Evolutionary conservation across 2,888 invertebrate genomes (phyloP).

Genomic region (Tenthredo livida): DNA sequence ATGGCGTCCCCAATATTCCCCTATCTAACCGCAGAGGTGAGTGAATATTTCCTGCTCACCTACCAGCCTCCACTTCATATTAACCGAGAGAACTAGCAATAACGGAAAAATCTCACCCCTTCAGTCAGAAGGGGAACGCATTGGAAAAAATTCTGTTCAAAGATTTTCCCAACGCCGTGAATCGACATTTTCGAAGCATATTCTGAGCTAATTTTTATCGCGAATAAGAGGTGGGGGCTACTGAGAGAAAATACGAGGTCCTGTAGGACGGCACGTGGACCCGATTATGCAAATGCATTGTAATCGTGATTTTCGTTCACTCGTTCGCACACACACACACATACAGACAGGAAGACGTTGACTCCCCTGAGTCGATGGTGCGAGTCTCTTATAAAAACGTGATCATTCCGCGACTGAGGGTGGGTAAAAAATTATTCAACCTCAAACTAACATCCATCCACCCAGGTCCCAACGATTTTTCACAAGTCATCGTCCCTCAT

Average conservation of each 20-base stretch:
- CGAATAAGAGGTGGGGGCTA: background rate
- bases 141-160: background rate
- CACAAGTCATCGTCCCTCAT: background rate
- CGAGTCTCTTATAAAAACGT: background rate
- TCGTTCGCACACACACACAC: background rate
- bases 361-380: background rate
- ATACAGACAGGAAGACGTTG: background rate
- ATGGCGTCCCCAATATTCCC: background rate
- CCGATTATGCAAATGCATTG: slow-evolving; percentile 41
- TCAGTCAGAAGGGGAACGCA: background rate
- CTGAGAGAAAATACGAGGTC: background rate
- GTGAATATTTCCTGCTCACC: slow-evolving; percentile 21
- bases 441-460: background rate
- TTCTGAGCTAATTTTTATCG: background rate
- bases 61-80: background rate
- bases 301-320: slow-evolving; percentile 34
- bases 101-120: background rate
- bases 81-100: background rate
- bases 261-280: slow-evolving; percentile 7
- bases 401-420: background rate
- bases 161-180: background rate
- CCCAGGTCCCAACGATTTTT: background rate
- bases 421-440: background rate
- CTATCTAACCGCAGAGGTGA: slow-evolving; percentile 8
- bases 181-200: background rate